Conservation (phyloP, 2,797 vertebrate genomes). For the Melanotaenia trifasciata region DNA sequence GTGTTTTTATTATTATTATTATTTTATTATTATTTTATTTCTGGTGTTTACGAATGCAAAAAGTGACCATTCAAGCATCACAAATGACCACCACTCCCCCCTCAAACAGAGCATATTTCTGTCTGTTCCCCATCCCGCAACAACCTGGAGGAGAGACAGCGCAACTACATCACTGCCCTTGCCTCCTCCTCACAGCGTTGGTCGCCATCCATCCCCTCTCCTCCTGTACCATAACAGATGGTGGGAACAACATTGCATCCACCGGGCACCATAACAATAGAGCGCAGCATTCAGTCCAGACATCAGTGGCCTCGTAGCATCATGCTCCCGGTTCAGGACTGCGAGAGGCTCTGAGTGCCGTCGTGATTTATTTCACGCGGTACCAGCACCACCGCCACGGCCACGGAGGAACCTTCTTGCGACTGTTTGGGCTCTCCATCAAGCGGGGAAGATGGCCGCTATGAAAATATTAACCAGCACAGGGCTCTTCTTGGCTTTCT, state of each 20-base stretch:
- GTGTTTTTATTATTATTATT: conserved; percentile 1
- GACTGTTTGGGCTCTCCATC: conserved; percentile 79
- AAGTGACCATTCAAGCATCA: conserved; percentile 42
- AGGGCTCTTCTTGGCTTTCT: conserved; percentile 90
- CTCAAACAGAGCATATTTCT: conserved; percentile 26
- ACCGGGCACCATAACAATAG: conserved; percentile 76
- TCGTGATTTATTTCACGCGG: conserved; percentile 75
- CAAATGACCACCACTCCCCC: conserved; percentile 50
- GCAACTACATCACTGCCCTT: conserved; percentile 69
- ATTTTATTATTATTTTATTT: no score
- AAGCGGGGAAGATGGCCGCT: conserved; percentile 90
- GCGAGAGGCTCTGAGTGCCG: conserved; percentile 74
- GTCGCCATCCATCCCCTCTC: conserved; percentile 75
- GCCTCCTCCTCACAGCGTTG: conserved; percentile 71
- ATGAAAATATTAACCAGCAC: conserved; percentile 92
- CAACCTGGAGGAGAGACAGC: conserved; percentile 77
- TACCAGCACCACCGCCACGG: conserved; percentile 70
- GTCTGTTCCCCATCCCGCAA: conserved; percentile 55
- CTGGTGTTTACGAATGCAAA: conserved; percentile 31
- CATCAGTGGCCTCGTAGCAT: conserved; percentile 58
- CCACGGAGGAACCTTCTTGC: conserved; percentile 78
- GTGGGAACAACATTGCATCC: conserved; percentile 79
- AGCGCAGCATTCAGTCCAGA: conserved; percentile 64
- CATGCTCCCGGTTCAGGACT: conserved; percentile 71
- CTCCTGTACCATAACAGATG: conserved; percentile 85